Evolutionary conservation across 2,888 invertebrate species (phyloP).

Genomic region (Plebejus anna): DNA sequence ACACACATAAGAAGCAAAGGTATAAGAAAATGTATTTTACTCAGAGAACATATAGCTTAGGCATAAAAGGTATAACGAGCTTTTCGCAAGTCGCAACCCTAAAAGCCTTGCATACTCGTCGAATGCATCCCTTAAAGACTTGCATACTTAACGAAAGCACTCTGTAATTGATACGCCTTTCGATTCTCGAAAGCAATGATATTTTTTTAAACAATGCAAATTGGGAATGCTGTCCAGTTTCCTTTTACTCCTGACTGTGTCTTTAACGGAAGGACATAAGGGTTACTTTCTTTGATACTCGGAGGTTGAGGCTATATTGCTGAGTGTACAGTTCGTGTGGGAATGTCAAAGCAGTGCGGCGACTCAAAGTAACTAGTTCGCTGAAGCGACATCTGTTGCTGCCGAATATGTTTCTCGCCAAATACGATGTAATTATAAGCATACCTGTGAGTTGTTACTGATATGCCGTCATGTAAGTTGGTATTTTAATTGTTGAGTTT

Average conservation of each 20-base stretch:
- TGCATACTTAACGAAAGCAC: background rate
- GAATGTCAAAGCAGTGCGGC: slow-evolving; percentile 72
- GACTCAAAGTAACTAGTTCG: slow-evolving; percentile 63
- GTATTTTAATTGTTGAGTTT: background rate
- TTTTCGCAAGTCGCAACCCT: background rate
- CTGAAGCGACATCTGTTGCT: slow-evolving; percentile 48
- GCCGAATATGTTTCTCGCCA: background rate
- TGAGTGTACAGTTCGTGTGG: slow-evolving; percentile 60
- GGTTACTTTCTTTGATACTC: background rate
- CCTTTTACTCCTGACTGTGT: background rate
- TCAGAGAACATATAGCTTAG: background rate
- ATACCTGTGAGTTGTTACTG: slow-evolving; percentile 26
- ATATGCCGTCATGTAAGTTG: background rate
- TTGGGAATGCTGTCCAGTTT: slow-evolving; percentile 35
- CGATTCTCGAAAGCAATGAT: slow-evolving; percentile 44
- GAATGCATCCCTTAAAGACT: background rate
- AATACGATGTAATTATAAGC: slow-evolving; percentile 13
- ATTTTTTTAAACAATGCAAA: slow-evolving; percentile 57
- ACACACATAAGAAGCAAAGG: no score
- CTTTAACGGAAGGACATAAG: background rate
- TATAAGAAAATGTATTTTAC: no score
- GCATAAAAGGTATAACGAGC: background rate
- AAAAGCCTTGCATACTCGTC: background rate
- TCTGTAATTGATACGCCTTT: slow-evolving; percentile 15
- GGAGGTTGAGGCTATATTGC: slow-evolving; percentile 34